Base-by-base conservation (phyloP, 1,140 invertebrate species). In the Ylistrum balloti region DNA sequence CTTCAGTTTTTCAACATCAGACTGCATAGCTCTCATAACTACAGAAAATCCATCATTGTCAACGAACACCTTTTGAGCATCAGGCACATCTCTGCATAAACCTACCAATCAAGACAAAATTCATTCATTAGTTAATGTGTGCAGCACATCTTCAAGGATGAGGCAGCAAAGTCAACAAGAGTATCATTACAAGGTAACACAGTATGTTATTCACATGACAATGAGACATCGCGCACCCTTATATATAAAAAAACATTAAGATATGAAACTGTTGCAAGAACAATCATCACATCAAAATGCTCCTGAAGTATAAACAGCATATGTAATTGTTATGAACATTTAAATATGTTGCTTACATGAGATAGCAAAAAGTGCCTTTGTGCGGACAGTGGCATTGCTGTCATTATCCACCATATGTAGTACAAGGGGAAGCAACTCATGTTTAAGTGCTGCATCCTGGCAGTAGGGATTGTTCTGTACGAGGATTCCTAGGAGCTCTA, bases 381-480 rank as follows among this genome's bases (percentile, higher is more conserved):
- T 95, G 91, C 97, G 96, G 0, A 97, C 97, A 33, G 96, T 94
- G 32, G 96, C 94, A 22, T 97, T 96, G 0, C 95, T 93, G 95
- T 98, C 98, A 0, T 96, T 96, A 86, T 97, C 97, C 13, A 98
- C 94, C 93, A 98, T 96, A n/a, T 96, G 95, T n/a, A 98, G 92
- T 28, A 98, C 95, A 34, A 97, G 96, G 11, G 97, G 97, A 35
- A 98, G 95, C 56, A 98, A 96, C 28, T 97, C 97, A 41, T 96
- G 96, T 93, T 98, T 97, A 1, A 98, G 91, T 28, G 97, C 97
- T 45, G 95, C 97, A 45, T 97, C 94, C 95, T 98, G 98, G 94
- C 97, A 98, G 93, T 97, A 97, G 0, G 97, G 97, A 96, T 98
- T 98, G 96, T 98, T 98, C 96, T 98, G 98, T 86, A 97, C 97